Evolutionary conservation across 2,113 vertebrate genomes (phyloP).

Genomic region (Ptyas mucosa): DNA sequence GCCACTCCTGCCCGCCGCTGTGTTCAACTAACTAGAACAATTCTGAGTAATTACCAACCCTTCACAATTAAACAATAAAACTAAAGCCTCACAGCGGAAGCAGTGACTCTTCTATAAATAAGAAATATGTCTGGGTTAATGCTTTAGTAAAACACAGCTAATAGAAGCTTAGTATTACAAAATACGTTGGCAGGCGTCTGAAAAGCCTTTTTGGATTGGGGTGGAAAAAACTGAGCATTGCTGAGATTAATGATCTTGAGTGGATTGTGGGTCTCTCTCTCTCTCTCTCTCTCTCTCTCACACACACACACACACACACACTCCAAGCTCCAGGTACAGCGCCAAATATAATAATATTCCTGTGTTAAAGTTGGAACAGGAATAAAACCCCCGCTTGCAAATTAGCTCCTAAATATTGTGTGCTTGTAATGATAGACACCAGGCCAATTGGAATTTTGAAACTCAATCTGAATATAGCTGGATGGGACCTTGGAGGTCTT

Average conservation of each 20-base stretch:
- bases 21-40: background rate
- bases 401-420: background rate
- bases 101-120: background rate
- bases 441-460: background rate
- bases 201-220: background rate
- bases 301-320: background rate
- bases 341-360: background rate
- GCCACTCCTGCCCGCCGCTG: background rate
- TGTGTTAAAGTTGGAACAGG: too few relatives aligned
- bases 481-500: too few relatives aligned
- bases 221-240: background rate
- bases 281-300: too few relatives aligned
- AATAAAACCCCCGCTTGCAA: background rate
- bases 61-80: constrained; percentile 11
- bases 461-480: background rate
- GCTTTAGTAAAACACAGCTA: background rate
- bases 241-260: background rate
- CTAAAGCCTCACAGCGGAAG: rapidly evolving
- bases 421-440: too few relatives aligned
- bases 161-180: constrained; percentile 19
- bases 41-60: background rate
- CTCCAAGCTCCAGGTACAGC: background rate
- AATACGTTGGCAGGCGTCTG: background rate
- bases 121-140: background rate
- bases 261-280: background rate